Evolutionary conservation across 2,797 vertebrate species (phyloP).

Genomic region (Phrynocephalus forsythii): DNA sequence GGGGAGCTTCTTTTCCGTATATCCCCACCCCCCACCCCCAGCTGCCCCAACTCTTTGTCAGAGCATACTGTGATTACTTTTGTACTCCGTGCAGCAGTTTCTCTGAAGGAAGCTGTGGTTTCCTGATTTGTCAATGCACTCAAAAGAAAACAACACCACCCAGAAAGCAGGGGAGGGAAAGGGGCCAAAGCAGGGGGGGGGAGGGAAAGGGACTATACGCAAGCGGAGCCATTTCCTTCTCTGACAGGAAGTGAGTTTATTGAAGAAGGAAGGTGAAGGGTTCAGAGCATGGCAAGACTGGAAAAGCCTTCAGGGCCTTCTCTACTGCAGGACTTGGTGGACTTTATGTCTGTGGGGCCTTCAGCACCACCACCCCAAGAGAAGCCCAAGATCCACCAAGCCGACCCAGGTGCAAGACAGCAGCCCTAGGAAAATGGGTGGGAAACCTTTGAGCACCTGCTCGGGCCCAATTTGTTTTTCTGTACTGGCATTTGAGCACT

Average conservation of each 20-base stretch:
- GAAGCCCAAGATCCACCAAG: background rate
- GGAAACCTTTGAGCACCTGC: background rate
- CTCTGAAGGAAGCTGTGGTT: slow-evolving; percentile 78
- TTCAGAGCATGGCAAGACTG: background rate
- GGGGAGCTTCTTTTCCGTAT: background rate
- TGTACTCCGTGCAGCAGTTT: slow-evolving; percentile 34
- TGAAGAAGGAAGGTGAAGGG: slow-evolving; percentile 38
- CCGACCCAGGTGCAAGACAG: background rate
- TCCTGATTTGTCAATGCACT: slow-evolving; percentile 62
- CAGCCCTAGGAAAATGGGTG: background rate
- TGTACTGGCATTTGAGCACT: background rate
- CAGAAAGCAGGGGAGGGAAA: background rate
- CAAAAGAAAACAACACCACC: background rate
- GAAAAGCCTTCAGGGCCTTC: background rate
- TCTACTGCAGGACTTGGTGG: background rate
- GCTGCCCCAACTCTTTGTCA: background rate
- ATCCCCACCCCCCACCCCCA: background rate
- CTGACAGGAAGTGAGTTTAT: slow-evolving; percentile 63
- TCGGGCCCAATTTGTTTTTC: background rate
- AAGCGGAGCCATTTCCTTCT: slow-evolving; percentile 52
- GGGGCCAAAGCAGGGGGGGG: background rate
- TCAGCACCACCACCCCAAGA: background rate
- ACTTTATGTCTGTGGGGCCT: background rate
- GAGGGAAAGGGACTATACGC: background rate
- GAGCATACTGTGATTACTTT: slow-evolving; percentile 1